Conservation (phyloP, 2,888 invertebrate species). For the Crocallis elinguaria region DNA sequence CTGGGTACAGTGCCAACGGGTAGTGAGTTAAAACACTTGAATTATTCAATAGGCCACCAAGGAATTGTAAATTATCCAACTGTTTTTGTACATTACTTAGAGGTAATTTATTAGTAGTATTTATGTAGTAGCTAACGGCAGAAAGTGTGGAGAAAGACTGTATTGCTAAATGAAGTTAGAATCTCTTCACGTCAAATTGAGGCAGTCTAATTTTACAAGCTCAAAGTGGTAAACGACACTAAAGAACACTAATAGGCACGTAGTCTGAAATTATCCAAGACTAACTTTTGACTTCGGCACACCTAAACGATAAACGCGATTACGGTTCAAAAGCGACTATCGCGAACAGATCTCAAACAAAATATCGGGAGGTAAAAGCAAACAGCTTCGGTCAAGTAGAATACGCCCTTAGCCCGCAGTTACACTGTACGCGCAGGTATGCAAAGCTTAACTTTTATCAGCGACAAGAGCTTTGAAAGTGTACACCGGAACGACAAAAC, state of each 20-base stretch:
- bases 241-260: constrained; percentile 7
- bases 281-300: constrained; percentile 2
- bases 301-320: not conserved
- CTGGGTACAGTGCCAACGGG: too few species aligned
- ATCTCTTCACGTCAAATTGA: not conserved
- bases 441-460: constrained; percentile 52
- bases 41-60: too few species aligned
- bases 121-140: not conserved
- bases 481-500: constrained; percentile 58
- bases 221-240: constrained; percentile 5
- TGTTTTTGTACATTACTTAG: too few species aligned
- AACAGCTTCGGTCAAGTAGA: too few species aligned
- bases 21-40: too few species aligned
- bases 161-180: not conserved
- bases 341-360: too few species aligned
- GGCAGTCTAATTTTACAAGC: constrained; percentile 9
- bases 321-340: too few species aligned
- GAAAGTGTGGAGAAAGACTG: not conserved
- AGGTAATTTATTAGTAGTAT: not conserved
- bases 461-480: constrained; percentile 63
- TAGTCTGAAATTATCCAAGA: constrained; percentile 11
- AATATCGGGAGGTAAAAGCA: too few species aligned
- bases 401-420: too few species aligned
- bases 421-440: constrained; percentile 28
- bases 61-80: too few species aligned